Base-by-base conservation (phyloP, 2,113 vertebrate species). In the Xenotilapia longispinis region DNA sequence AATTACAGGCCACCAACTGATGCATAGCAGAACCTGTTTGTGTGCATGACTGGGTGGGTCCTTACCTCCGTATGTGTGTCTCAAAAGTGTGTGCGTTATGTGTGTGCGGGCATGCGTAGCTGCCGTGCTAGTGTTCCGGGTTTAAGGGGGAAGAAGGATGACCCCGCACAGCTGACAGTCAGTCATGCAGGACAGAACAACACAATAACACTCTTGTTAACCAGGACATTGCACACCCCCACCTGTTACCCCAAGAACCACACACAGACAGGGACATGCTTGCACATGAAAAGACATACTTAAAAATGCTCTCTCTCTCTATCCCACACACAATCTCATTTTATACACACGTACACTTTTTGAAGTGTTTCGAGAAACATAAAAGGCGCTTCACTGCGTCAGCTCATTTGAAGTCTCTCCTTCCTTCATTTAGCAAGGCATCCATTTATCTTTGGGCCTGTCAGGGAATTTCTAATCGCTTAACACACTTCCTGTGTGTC, bases 181-280 rank as follows among this genome's bases (percentile, higher is more conserved):
- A 95, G 94, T 95, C 94, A 95, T 94, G 95, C 95, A 95, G 95
- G 94, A 96, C 94, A 94, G 94, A 89, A 90, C 94, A 92, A 95
- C 91, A 95, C 94, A 95, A 95, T 95, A 95, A 95, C 92, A 93
- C 92, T 93, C 95, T 94, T 94, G 93, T 96, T 95, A 96, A 94
- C 93, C 90, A 91, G 88, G 90, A 92, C 90, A 94, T 89, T 92
- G 90, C 92, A 94, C 90, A 89, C 93, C 94, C 94, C 94, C 94
- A 95, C 95, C 95, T 95, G 93, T 95, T 95, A 93, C 88, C 91
- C 90, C 82, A 63, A 78, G 57, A 92, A 84, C 94, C 95, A 93
- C 95, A 95, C 93, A 94, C 92, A 92, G 92, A 87, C 87, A 87
- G 82, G 92, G 83, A 91, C 91, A 95, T 90, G 87, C 94, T 90